These are phyloP conservation scores for Corvus moneduloides DNA, from an alignment of 2,113 vertebrate genomes.

Conservation along the genomic window DNA sequence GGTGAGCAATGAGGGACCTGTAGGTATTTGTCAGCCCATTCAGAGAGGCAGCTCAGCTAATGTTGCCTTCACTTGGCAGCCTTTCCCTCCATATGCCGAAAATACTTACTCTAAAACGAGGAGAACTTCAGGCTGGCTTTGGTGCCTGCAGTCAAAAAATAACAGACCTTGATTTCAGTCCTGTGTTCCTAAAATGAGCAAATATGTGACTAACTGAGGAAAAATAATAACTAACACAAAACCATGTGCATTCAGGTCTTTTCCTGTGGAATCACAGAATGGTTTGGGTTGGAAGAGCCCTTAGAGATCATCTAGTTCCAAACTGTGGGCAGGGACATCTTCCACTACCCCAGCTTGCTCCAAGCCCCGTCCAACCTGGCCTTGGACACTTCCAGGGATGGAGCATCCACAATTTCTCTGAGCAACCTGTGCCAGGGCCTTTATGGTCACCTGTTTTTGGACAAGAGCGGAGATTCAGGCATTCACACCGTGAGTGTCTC, in stretches of 20 bases:
- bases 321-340: neutral
- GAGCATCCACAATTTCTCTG: neutral
- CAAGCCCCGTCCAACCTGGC: neutral
- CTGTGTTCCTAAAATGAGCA: neutral
- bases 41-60: neutral
- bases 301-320: neutral
- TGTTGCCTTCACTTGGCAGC: slow-evolving; percentile 2
- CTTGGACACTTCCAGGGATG: neutral
- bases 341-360: neutral
- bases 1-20: neutral
- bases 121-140: slow-evolving; percentile 14
- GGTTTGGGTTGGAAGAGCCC: neutral
- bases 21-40: neutral
- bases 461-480: neutral
- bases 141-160: neutral
- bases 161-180: neutral
- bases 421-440: neutral
- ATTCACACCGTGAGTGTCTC: neutral
- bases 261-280: neutral
- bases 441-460: neutral
- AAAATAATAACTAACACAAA: neutral
- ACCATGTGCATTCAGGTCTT: neutral
- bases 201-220: neutral
- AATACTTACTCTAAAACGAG: slow-evolving; percentile 31
- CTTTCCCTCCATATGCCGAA: neutral